Evolutionary conservation across 1,140 invertebrate species (phyloP).

Genomic region (Pogonomyrmex californicus): DNA sequence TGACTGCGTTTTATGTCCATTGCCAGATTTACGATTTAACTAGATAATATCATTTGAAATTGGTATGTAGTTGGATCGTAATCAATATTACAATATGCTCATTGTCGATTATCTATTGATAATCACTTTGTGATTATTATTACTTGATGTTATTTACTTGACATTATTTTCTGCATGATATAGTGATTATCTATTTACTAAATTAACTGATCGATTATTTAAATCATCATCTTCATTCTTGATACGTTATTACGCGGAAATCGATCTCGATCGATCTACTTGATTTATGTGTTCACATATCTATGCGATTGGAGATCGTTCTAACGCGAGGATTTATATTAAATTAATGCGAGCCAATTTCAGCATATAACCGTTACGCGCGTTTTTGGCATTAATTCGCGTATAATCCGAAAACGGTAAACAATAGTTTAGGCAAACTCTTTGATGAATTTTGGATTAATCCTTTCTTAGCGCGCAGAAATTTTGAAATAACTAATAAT

Average conservation of each 20-base stretch:
- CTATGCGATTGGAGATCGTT: conserved; percentile 1
- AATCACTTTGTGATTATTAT: conserved; percentile 46
- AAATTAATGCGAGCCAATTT: conserved; percentile 41
- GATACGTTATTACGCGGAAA: conserved; percentile 34
- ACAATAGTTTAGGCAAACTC: background rate
- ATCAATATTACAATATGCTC: conserved; percentile 19
- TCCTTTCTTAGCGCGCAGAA: background rate
- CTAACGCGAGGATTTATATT: conserved; percentile 40
- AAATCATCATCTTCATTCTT: conserved; percentile 35
- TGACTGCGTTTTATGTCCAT: background rate
- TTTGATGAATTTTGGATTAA: conserved; percentile 21
- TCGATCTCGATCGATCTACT: conserved; percentile 34
- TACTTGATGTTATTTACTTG: background rate
- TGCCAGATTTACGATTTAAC: background rate
- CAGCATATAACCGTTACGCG: background rate
- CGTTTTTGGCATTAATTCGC: conserved; percentile 11
- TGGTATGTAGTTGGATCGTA: background rate
- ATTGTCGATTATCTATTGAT: conserved; percentile 18
- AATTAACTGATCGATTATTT: conserved; percentile 49
- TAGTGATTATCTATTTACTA: background rate
- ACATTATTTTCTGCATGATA: background rate
- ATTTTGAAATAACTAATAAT: background rate
- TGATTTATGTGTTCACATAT: conserved; percentile 46
- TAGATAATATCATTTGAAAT: conserved; percentile 17
- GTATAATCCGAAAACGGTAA: background rate